Evolutionary conservation across 2,113 vertebrate species (phyloP).

Genomic region (Melanerpes formicivorus): DNA sequence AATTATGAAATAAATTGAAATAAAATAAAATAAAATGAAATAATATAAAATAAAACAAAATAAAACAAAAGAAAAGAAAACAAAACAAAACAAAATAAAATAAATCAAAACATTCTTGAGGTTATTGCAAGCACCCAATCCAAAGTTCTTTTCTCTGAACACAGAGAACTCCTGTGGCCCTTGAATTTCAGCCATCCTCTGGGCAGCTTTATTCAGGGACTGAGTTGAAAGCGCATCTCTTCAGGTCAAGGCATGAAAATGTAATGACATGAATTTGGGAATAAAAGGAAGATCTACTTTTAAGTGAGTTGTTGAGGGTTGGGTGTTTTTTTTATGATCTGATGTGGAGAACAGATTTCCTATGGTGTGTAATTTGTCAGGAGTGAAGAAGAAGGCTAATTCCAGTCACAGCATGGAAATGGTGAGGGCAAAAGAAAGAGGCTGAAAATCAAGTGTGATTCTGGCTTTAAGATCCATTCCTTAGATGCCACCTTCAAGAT

Average conservation of each 20-base stretch:
- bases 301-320: not conserved
- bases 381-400: not conserved
- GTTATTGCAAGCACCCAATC: not conserved
- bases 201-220: not conserved
- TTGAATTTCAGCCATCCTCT: not conserved
- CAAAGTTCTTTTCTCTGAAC: not conserved
- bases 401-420: not conserved
- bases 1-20: not conserved
- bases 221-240: not conserved
- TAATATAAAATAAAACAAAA: no score
- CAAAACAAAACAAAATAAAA: no score
- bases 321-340: not conserved
- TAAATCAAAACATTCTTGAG: not conserved
- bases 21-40: not conserved
- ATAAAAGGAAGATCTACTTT: not conserved
- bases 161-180: not conserved
- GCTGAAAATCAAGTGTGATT: not conserved
- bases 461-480: not conserved
- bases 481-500: not conserved
- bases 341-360: constrained; percentile 2
- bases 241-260: not conserved
- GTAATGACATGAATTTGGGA: not conserved
- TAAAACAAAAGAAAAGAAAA: no score
- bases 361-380: not conserved
- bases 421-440: not conserved